Conservation (phyloP, 1,140 invertebrate genomes). For the Liolophura sinensis region DNA sequence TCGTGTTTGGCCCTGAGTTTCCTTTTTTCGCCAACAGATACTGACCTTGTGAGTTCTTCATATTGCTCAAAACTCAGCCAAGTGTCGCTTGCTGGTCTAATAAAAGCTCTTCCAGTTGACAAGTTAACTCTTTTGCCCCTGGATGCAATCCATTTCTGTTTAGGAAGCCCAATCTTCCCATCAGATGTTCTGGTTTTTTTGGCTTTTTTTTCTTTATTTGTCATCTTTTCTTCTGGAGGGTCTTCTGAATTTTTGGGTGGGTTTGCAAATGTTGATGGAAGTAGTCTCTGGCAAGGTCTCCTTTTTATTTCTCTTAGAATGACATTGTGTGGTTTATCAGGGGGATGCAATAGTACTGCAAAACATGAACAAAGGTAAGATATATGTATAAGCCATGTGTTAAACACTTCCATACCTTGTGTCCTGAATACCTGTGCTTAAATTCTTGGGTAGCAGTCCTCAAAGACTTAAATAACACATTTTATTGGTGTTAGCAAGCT, state of each 20-base stretch:
- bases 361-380: conserved; percentile 1
- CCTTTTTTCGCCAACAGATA: background rate
- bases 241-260: conserved; percentile 21
- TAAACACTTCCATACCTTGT: background rate
- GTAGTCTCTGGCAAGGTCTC: conserved; percentile 12
- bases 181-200: no score
- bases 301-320: conserved; percentile 2
- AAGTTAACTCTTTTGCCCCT: conserved; percentile 34
- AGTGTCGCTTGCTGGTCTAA: conserved; percentile 39
- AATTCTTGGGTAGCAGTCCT: no score
- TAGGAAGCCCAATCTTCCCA: background rate
- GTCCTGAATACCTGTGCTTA: no score
- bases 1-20: no score
- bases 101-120: conserved; percentile 48
- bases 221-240: no score
- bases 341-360: conserved; percentile 48
- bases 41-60: conserved; percentile 46
- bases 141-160: conserved; percentile 20
- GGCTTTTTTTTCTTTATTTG: no score
- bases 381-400: background rate
- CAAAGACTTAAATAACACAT: no score
- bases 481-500: no score
- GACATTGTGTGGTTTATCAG: conserved; percentile 35
- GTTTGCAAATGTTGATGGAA: conserved; percentile 39
- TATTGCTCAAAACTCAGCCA: conserved; percentile 58